Evolutionary conservation across 2,888 invertebrate species (phyloP).

Genomic region (Stenolophus ochropezus): DNA sequence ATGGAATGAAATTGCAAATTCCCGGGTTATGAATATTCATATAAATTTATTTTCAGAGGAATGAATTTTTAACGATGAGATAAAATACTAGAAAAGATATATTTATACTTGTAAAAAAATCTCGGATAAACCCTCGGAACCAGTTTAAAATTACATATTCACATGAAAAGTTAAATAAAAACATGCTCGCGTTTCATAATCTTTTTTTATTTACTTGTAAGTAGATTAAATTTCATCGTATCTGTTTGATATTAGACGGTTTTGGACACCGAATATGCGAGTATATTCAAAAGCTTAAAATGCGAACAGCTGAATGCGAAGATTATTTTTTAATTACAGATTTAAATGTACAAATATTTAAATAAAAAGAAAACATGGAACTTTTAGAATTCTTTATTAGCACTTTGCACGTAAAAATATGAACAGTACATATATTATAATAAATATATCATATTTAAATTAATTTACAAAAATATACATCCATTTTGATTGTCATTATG

Average conservation of each 20-base stretch:
- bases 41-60: background rate
- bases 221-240: background rate
- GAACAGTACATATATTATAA: too few species aligned
- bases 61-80: background rate
- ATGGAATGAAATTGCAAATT: background rate
- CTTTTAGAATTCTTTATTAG: too few species aligned
- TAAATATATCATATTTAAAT: too few species aligned
- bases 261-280: background rate
- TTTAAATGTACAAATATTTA: too few species aligned
- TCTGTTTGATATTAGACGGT: background rate
- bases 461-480: too few species aligned
- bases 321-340: too few species aligned
- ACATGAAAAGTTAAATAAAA: slow-evolving; percentile 7
- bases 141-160: slow-evolving; percentile 18
- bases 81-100: slow-evolving; percentile 8
- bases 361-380: too few species aligned
- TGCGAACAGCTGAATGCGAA: background rate
- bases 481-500: too few species aligned
- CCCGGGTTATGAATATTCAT: background rate
- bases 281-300: background rate
- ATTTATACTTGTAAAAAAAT: slow-evolving; percentile 4
- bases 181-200: background rate
- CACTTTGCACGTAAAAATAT: too few species aligned
- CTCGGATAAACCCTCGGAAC: background rate
- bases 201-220: background rate